Percentiles rank a stretch among this genome's conserved stretches.
These are phyloP conservation scores for Cheilosia variabilis DNA, from an alignment of 2,888 invertebrate genomes.

Conservation along the genomic window DNA sequence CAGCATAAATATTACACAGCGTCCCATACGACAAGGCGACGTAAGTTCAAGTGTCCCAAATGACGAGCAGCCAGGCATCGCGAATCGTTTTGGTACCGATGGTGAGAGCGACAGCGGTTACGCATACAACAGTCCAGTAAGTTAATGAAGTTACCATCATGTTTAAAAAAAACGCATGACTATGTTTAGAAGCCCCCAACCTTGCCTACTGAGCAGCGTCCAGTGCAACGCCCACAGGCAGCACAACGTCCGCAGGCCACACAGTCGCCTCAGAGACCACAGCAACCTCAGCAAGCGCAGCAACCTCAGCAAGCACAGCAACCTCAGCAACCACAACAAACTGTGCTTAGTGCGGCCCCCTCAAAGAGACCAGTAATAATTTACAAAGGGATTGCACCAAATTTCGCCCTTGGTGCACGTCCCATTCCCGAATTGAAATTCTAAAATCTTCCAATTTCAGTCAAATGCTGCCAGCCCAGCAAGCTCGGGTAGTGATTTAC, in stretches of 20 bases:
- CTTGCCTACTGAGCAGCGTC: slow-evolving; percentile 22
- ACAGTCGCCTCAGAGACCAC: slow-evolving; percentile 18
- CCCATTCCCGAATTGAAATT: no score
- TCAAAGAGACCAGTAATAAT: slow-evolving; percentile 59
- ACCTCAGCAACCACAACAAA: slow-evolving; percentile 33
- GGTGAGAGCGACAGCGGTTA: slow-evolving; percentile 40
- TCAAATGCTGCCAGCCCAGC: slow-evolving; percentile 15
- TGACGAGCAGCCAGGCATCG: slow-evolving; percentile 28
- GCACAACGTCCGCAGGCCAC: neutral
- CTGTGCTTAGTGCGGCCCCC: slow-evolving; percentile 26
- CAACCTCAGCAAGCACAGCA: slow-evolving; percentile 23
- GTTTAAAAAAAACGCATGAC: neutral
- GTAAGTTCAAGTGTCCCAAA: slow-evolving; percentile 7
- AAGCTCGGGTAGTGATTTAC: slow-evolving; percentile 25
- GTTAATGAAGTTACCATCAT: neutral
- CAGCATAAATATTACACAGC: slow-evolving; percentile 74
- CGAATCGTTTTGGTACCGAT: slow-evolving; percentile 57
- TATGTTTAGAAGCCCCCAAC: slow-evolving; percentile 35
- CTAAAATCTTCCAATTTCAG: no score
- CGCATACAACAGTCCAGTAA: slow-evolving; percentile 56
- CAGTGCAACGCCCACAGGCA: slow-evolving; percentile 13
- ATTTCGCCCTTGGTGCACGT: no score
- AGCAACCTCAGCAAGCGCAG: slow-evolving; percentile 27
- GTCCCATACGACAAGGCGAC: slow-evolving; percentile 64
- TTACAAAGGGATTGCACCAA: slow-evolving; percentile 3